A percentile compares a stretch with the other conserved stretches of the same genome.
These are phyloP conservation scores for Bombyx mandarina DNA, from an alignment of 1,140 invertebrate genomes.

Conservation along the genomic window DNA sequence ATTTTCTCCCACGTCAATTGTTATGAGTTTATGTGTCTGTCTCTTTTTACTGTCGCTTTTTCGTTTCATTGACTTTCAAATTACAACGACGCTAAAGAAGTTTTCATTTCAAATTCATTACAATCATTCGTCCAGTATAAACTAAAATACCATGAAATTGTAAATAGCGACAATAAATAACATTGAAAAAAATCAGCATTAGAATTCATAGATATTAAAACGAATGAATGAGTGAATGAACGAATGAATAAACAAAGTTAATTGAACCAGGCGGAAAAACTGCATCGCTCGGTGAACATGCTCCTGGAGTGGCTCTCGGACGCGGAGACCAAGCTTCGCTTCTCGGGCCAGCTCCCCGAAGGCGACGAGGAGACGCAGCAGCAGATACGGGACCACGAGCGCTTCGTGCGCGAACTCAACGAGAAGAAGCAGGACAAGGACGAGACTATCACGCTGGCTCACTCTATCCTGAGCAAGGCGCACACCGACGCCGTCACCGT, in stretches of 20 bases:
- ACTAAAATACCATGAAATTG: too few species aligned
- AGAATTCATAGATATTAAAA: neutral
- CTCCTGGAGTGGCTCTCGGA: constrained; percentile 96
- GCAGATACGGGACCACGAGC: constrained; percentile 86
- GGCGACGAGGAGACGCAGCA: constrained; percentile 90
- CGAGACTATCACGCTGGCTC: constrained; percentile 88
- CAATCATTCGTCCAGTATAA: too few species aligned
- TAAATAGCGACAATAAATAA: too few species aligned
- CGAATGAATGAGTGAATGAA: neutral
- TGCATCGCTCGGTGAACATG: constrained; percentile 94
- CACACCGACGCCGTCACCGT: constrained; percentile 95
- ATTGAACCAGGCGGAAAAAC: constrained; percentile 83
- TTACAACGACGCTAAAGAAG: too few species aligned
- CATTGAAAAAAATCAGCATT: too few species aligned
- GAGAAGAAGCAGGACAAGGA: constrained; percentile 91
- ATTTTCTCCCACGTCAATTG: too few species aligned
- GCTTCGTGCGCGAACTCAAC: constrained; percentile 87
- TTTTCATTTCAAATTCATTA: too few species aligned
- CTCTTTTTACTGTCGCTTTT: too few species aligned
- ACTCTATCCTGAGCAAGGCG: constrained; percentile 89
- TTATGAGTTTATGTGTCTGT: too few species aligned
- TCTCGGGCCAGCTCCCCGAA: constrained; percentile 89
- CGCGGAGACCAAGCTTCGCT: constrained; percentile 93
- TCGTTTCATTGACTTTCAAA: too few species aligned
- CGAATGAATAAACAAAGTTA: neutral